Conservation (phyloP, 2,888 invertebrate species). For the Oxytorus armatus region DNA sequence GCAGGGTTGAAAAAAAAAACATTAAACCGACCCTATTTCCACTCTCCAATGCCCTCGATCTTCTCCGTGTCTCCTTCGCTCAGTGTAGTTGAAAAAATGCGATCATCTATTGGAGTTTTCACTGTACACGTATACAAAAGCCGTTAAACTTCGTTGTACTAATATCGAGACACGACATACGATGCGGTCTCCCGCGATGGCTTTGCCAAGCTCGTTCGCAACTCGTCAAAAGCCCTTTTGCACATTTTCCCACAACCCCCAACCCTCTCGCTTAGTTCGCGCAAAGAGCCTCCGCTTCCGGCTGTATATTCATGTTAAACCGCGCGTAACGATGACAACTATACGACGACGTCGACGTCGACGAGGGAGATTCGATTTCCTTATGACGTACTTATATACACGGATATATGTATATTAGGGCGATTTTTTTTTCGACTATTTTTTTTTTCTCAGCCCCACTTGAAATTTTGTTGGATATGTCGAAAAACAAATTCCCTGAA, state of each 20-base stretch:
- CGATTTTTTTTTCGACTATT: no score
- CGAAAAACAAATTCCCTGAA: no score
- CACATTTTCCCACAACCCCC: slow-evolving; percentile 38
- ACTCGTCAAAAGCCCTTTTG: slow-evolving; percentile 58
- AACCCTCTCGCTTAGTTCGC: not conserved
- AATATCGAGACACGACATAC: slow-evolving; percentile 42
- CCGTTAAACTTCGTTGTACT: slow-evolving; percentile 40
- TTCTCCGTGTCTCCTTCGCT: not conserved
- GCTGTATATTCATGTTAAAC: slow-evolving; percentile 62
- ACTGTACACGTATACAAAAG: slow-evolving; percentile 19
- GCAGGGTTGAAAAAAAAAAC: no score
- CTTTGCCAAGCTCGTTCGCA: slow-evolving; percentile 61
- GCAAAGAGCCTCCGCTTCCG: slow-evolving; percentile 47
- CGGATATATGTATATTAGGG: not conserved
- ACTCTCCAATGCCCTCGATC: not conserved
- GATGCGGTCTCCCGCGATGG: slow-evolving; percentile 15
- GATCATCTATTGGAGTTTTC: slow-evolving; percentile 1
- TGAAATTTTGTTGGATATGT: no score
- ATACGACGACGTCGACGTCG: slow-evolving; percentile 58
- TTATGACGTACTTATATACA: slow-evolving; percentile 28
- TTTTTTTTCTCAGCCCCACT: no score
- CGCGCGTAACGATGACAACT: slow-evolving; percentile 63
- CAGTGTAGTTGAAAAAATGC: not conserved
- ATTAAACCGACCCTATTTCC: no score
- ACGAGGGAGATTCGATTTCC: slow-evolving; percentile 60